Evolutionary conservation across 2,113 vertebrate species (phyloP), one percentile per base, ranked within the genome.

Genomic region (Bubo bubo): DNA sequence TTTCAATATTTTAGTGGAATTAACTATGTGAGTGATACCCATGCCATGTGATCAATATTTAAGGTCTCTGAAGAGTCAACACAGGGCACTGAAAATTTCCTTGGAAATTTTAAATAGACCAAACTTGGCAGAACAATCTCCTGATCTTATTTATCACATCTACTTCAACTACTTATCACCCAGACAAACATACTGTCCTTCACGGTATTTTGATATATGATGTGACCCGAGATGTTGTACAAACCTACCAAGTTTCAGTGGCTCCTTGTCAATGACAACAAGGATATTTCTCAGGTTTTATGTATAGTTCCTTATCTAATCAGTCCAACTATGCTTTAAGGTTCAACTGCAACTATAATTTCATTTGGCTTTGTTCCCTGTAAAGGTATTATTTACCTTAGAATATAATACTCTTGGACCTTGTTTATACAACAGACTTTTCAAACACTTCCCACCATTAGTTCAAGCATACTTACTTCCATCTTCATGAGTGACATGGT

Each of bases 301-400:
- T 23, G 23, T 64, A 1, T 9, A 84, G 68, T 39, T 93, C 70
- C 85, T 91, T 91, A 88, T 76, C 63, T 94, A 93, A 88, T 76
- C 79, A 79, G 74, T 88, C n/a, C 86, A 92, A 92, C 19, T 41
- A 37, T 2, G 22, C 15, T 89, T 79, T 71, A 71, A 86, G 60
- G 71, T 80, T 93, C 66, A 96, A 24, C 39, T 79, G 58, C 59
- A 75, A 28, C 56, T 60, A 28, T 32, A 80, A 91, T 90, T 94
- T 93, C 32, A 55, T 66, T 82, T 75, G 79, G n/a, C 76, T 88
- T 94, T 83, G 72, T 77, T 95, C 84, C 74, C 60, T 58, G 62
- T 77, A 60, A 77, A 88, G 49, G 21, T 34, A 59, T 4, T 94
- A 55, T 95, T 96, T 95, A 60, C 62, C 72, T 95, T 95, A 90